Conservation (phyloP, 2,888 invertebrate species). For the Stenolophus ochropezus region DNA sequence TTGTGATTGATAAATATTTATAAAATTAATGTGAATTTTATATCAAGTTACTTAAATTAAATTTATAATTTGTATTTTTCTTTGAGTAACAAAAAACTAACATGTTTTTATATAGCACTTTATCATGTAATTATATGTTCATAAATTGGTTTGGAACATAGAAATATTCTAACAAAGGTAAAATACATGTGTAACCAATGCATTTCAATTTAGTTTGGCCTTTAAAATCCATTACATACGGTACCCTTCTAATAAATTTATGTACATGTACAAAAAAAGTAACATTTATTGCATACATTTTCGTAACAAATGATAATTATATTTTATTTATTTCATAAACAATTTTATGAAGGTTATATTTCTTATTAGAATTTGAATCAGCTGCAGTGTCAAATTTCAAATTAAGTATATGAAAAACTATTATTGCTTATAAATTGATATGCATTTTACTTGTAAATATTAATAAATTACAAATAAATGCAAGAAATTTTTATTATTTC, state of each 20-base stretch:
- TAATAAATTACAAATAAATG: too few relatives aligned
- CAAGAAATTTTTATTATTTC: too few relatives aligned
- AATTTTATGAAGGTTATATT: not conserved
- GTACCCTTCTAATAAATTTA: not conserved
- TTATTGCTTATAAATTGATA: not conserved
- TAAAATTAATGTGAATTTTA: conserved; percentile 11
- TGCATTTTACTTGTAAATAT: too few relatives aligned
- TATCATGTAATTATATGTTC: not conserved
- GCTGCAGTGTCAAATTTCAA: not conserved
- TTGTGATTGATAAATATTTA: conserved; percentile 29
- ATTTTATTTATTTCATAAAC: not conserved
- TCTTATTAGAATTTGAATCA: not conserved
- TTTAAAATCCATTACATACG: not conserved
- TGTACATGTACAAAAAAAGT: not conserved
- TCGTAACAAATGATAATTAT: not conserved
- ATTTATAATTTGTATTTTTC: not conserved
- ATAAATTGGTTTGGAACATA: not conserved
- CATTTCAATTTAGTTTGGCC: not conserved
- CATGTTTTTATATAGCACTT: not conserved
- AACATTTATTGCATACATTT: not conserved
- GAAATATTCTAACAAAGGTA: too few relatives aligned
- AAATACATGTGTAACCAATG: not conserved
- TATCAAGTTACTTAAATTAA: conserved; percentile 10
- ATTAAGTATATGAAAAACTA: not conserved
- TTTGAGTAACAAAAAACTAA: not conserved